Conservation (phyloP, 2,797 vertebrate species). For the Spheniscus humboldti region DNA sequence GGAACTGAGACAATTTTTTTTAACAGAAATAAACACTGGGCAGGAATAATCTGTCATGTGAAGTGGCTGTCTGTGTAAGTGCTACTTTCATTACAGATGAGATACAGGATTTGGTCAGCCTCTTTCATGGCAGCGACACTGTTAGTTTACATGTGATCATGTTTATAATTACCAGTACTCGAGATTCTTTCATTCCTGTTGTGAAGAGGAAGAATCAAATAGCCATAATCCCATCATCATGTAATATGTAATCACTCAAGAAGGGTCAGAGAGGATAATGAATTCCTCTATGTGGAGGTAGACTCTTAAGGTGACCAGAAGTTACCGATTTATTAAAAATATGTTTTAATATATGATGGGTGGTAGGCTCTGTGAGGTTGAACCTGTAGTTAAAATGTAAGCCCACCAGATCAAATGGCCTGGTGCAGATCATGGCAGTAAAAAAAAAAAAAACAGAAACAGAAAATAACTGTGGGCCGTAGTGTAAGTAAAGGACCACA, state of each 20-base stretch:
- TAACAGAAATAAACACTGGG: not conserved
- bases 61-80: not conserved
- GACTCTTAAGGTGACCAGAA: not conserved
- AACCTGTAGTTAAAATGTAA: not conserved
- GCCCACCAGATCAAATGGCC: not conserved
- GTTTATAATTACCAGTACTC: not conserved
- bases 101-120: not conserved
- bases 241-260: not conserved
- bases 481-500: not conserved
- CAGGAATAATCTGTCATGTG: not conserved
- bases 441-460: not conserved
- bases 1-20: not conserved
- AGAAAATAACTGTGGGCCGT: not conserved
- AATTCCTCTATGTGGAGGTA: not conserved
- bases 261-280: not conserved
- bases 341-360: not conserved
- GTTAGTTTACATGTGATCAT: not conserved
- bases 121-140: not conserved
- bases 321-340: not conserved
- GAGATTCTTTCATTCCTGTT: not conserved
- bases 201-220: not conserved
- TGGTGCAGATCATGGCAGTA: not conserved
- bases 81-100: not conserved
- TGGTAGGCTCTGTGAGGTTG: not conserved
- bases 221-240: not conserved